Evolutionary conservation across 2,797 vertebrate genomes (phyloP).

Genomic region (Myotis myotis): DNA sequence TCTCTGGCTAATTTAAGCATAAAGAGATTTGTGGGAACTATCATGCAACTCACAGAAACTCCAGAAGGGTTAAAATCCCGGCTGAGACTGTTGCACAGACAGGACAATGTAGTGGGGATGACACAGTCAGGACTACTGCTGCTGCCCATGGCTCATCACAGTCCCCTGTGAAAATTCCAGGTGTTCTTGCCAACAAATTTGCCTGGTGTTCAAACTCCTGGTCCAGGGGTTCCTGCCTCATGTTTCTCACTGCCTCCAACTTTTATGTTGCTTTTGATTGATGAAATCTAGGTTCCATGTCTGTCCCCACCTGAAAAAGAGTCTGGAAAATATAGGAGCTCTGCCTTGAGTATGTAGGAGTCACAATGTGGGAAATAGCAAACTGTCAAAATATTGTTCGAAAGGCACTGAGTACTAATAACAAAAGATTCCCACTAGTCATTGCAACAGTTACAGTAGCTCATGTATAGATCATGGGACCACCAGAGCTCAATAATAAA

Average conservation of each 20-base stretch:
- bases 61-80: neutral
- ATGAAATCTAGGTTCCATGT: neutral
- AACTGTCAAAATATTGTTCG: neutral
- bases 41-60: neutral
- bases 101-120: neutral
- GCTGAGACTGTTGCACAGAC: neutral
- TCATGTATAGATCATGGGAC: neutral
- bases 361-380: neutral
- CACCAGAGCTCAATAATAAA: neutral
- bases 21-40: neutral
- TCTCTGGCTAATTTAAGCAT: neutral
- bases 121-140: neutral
- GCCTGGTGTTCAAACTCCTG: neutral
- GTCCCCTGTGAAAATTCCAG: neutral
- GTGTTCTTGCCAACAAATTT: neutral
- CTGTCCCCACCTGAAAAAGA: neutral
- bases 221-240: neutral
- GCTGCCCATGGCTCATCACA: neutral
- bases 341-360: neutral
- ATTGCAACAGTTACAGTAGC: neutral
- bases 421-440: neutral
- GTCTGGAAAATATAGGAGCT: neutral
- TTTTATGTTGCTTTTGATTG: neutral
- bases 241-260: neutral
- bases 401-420: neutral